These are phyloP conservation scores for Merops nubicus DNA, from an alignment of 2,113 vertebrate species.

Conservation along the genomic window DNA sequence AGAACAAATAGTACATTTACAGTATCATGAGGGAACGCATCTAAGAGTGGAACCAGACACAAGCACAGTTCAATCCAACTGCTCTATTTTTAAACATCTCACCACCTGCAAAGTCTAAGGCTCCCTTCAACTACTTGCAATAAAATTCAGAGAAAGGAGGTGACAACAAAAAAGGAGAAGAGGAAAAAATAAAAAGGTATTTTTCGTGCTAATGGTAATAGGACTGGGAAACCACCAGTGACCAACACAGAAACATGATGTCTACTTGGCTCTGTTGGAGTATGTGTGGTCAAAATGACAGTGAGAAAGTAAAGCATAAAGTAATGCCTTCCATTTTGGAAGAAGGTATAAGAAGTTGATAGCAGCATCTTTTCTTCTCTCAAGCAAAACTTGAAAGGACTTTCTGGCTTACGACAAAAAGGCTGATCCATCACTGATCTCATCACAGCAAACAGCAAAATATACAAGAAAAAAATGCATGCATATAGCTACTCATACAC, in stretches of 20 bases:
- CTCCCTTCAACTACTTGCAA: neutral
- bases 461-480: neutral
- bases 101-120: neutral
- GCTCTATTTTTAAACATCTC: neutral
- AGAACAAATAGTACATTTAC: neutral
- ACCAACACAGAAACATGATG: neutral
- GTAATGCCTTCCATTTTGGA: neutral
- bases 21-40: neutral
- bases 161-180: neutral
- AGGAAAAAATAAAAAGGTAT: rapidly evolving
- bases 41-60: neutral
- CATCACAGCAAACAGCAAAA: neutral
- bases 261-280: neutral
- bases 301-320: neutral
- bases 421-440: neutral
- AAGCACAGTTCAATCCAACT: neutral
- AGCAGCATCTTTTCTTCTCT: neutral
- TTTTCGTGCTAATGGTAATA: neutral
- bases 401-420: neutral
- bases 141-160: neutral
- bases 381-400: neutral
- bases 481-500: neutral
- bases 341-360: neutral
- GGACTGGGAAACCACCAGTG: neutral
- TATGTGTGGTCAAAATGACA: neutral